These are phyloP conservation scores for Chlorocebus sabaeus DNA, from an alignment of 2,113 vertebrate species.

Conservation along the genomic window DNA sequence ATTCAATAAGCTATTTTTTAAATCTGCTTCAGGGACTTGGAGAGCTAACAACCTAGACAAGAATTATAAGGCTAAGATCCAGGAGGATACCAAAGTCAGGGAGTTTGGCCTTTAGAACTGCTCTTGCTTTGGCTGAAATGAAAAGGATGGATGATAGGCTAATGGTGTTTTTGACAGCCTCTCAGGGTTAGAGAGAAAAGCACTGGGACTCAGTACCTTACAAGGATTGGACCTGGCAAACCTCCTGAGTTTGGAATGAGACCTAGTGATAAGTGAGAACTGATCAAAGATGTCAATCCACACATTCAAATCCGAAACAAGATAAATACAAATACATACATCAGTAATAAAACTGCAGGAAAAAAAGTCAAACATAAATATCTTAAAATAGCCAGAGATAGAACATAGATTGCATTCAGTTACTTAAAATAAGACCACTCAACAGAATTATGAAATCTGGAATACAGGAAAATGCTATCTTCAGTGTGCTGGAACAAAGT, in stretches of 20 bases:
- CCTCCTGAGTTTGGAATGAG: background rate
- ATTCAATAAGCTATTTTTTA: background rate
- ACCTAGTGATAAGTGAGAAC: background rate
- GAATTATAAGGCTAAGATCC: background rate
- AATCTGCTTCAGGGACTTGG: background rate
- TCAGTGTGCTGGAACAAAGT: background rate
- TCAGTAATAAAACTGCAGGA: background rate
- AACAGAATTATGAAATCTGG: background rate
- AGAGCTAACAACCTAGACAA: background rate
- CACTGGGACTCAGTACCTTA: too few species aligned
- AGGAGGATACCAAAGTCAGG: background rate
- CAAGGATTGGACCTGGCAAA: background rate
- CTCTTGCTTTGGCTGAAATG: background rate
- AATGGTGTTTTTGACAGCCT: background rate
- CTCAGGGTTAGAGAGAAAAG: background rate
- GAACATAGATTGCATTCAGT: background rate
- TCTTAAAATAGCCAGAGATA: background rate
- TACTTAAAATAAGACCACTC: background rate
- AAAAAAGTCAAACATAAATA: background rate
- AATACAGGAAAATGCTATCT: background rate
- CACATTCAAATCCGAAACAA: background rate
- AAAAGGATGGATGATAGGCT: background rate
- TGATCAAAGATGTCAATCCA: background rate
- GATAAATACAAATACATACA: background rate
- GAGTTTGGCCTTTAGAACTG: accelerated